phyloP scores from a whole-genome alignment of 2,888 invertebrate species.

The Lasiommata megera region DNA sequence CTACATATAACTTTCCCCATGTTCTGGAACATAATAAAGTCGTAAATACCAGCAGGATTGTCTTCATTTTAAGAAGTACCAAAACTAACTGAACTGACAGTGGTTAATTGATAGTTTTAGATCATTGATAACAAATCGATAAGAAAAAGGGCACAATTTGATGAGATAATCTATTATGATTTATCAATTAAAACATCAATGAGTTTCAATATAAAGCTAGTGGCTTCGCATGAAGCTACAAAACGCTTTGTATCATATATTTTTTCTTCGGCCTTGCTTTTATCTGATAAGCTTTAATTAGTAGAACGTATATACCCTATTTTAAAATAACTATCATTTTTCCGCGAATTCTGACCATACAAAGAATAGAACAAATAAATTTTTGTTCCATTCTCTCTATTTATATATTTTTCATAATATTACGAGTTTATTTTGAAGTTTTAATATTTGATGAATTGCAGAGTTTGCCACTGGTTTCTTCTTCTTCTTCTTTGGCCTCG shows the following conservation, averaged over 20 bases:
- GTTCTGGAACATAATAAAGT: neutral
- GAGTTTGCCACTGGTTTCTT: too few relatives aligned
- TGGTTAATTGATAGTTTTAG: neutral
- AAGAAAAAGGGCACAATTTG: neutral
- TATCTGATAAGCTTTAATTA: neutral
- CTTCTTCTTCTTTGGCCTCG: too few relatives aligned
- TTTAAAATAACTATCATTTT: too few relatives aligned
- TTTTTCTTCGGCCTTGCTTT: neutral
- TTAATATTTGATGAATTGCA: too few relatives aligned
- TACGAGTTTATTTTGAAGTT: too few relatives aligned
- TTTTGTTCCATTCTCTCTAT: too few relatives aligned
- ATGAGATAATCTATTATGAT: neutral
- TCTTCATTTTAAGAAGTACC: neutral
- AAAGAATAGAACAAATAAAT: too few relatives aligned
- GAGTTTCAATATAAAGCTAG: neutral
- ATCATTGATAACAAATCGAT: neutral
- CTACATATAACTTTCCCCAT: constrained; percentile 1
- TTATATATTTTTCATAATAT: too few relatives aligned
- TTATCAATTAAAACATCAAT: neutral
- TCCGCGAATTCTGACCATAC: too few relatives aligned
- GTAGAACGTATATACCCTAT: too few relatives aligned
- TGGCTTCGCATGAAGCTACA: neutral
- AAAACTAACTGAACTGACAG: neutral
- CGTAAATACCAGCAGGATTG: neutral
- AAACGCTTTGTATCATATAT: neutral